phyloP scores from a whole-genome alignment of 2,113 vertebrate species.

The Podarcis raffonei region DNA sequence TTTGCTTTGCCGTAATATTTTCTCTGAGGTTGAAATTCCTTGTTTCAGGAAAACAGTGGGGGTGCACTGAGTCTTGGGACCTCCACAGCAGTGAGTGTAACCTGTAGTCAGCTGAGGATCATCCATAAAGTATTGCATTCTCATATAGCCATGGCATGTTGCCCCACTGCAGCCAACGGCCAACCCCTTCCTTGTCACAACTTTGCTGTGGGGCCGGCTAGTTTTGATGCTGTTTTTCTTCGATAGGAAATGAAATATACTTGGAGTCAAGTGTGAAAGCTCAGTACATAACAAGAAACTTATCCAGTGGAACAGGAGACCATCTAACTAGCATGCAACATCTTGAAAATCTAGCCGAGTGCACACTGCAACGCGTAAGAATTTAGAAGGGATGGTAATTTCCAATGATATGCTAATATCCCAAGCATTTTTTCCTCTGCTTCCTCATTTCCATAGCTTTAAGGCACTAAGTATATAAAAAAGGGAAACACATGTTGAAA shows the following conservation, averaged over 20 bases:
- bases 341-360: slow-evolving; percentile 27
- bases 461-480: slow-evolving; percentile 48
- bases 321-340: background rate
- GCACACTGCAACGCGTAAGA: slow-evolving; percentile 4
- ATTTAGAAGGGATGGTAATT: slow-evolving; percentile 39
- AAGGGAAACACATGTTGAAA: slow-evolving; percentile 18
- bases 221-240: background rate
- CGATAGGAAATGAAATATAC: background rate
- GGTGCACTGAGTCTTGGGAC: background rate
- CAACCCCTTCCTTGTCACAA: background rate
- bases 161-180: background rate
- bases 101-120: too few species aligned
- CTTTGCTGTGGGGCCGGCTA: background rate
- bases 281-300: background rate
- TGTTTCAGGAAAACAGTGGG: background rate
- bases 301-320: background rate
- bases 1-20: background rate
- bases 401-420: slow-evolving; percentile 43
- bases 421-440: background rate
- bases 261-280: too few species aligned
- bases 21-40: background rate
- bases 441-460: slow-evolving; percentile 49
- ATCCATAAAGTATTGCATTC: background rate
- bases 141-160: background rate
- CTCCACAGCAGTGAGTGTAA: background rate